Evolutionary conservation across 2,888 invertebrate species (phyloP).

Genomic region (Aphidoletes aphidimyza): DNA sequence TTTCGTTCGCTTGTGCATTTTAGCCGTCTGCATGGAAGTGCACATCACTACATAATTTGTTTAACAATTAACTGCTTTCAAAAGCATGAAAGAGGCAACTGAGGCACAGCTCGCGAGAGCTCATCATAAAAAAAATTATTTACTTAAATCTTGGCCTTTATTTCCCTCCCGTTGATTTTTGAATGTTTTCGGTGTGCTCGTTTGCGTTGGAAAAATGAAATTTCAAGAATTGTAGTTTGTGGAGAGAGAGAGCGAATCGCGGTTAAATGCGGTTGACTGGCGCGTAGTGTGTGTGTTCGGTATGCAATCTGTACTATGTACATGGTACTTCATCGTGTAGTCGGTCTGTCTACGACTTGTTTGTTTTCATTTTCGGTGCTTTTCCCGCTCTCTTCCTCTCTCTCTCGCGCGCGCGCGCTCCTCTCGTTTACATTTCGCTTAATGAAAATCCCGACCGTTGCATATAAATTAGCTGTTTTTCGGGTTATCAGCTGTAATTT

Average conservation of each 20-base stretch:
- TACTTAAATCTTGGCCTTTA: conserved; percentile 6
- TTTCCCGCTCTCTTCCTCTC: background rate
- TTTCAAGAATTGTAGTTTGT: conserved; percentile 33
- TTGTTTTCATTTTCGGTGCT: background rate
- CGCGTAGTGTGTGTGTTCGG: background rate
- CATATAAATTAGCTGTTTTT: conserved; percentile 46
- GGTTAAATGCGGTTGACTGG: background rate
- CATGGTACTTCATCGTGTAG: background rate
- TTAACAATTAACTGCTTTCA: conserved; percentile 46
- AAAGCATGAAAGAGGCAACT: conserved; percentile 24
- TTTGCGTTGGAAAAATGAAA: conserved; percentile 46
- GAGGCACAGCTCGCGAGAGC: background rate
- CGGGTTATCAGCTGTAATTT: conserved; percentile 49
- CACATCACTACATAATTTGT: conserved; percentile 45
- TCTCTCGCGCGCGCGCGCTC: background rate
- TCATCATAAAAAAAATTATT: conserved; percentile 28
- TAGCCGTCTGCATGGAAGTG: background rate
- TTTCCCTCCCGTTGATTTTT: background rate
- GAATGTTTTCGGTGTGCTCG: background rate
- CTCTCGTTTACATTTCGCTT: background rate
- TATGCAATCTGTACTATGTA: too few relatives aligned
- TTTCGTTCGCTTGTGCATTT: background rate
- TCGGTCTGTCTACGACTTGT: background rate
- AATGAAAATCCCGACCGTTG: conserved; percentile 42
- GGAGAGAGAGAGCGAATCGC: background rate